phyloP scores from a whole-genome alignment of 2,113 vertebrate genomes.

The Alethe diademata region DNA sequence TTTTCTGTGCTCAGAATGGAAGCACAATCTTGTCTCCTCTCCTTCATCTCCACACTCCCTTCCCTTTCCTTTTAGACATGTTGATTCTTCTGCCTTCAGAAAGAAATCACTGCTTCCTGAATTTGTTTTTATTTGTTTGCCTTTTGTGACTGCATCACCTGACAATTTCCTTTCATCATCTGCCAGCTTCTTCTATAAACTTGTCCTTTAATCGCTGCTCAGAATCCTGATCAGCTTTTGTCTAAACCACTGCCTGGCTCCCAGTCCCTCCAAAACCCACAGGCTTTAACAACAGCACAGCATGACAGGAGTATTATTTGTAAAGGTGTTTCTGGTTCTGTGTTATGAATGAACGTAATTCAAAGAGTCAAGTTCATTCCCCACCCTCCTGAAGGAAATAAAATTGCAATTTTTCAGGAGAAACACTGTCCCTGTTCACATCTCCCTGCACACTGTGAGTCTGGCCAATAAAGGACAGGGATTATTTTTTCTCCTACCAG shows the following conservation, averaged over 20 bases:
- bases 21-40: not conserved
- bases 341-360: not conserved
- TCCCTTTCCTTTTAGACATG: not conserved
- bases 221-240: not conserved
- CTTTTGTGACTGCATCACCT: not conserved
- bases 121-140: constrained; percentile 39
- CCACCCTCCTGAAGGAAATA: not conserved
- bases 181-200: not conserved
- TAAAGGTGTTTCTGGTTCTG: not conserved
- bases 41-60: not conserved
- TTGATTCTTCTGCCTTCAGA: constrained; percentile 18
- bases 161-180: not conserved
- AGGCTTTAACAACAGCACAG: not conserved
- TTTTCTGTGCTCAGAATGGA: not conserved
- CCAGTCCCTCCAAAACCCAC: not conserved
- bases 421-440: not conserved
- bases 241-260: not conserved
- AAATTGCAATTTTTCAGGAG: not conserved
- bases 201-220: not conserved
- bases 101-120: not conserved
- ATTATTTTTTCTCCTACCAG: not conserved
- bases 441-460: not conserved
- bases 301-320: not conserved
- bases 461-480: not conserved
- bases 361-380: not conserved